These are phyloP conservation scores for Petrolisthes cinctipes DNA, from an alignment of 2,888 invertebrate genomes.

Conservation along the genomic window DNA sequence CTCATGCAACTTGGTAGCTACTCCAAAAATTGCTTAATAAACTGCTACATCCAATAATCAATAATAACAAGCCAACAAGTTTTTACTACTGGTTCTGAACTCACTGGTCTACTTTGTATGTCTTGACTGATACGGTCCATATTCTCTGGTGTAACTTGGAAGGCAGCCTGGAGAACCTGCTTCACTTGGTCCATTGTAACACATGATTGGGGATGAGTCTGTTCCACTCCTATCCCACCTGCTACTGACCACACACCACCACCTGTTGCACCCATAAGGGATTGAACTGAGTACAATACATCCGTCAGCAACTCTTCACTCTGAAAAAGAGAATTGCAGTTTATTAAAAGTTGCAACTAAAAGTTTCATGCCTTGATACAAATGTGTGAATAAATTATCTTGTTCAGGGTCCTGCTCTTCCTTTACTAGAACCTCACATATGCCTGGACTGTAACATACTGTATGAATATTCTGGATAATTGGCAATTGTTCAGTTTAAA, in stretches of 20 bases:
- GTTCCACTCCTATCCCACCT: background rate
- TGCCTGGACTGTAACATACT: too few species aligned
- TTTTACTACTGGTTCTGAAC: background rate
- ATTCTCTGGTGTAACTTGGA: slow-evolving; percentile 29
- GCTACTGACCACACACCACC: slow-evolving; percentile 47
- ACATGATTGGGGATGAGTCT: slow-evolving; percentile 1
- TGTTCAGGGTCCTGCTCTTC: background rate
- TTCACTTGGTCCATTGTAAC: slow-evolving; percentile 42
- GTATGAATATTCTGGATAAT: too few species aligned
- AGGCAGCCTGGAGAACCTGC: slow-evolving; percentile 41
- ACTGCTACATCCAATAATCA: background rate
- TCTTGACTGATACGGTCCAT: slow-evolving; percentile 22
- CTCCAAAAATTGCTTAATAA: background rate
- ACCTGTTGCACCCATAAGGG: slow-evolving; percentile 38
- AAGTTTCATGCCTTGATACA: background rate
- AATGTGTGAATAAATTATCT: background rate
- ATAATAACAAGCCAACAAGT: background rate
- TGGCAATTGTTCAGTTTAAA: too few species aligned
- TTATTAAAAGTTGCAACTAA: background rate
- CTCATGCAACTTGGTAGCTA: too few species aligned
- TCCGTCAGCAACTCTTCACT: slow-evolving; percentile 43
- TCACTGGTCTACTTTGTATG: slow-evolving; percentile 27
- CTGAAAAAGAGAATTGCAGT: slow-evolving; percentile 12
- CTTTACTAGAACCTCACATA: background rate
- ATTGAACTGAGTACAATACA: slow-evolving; percentile 47